Base-by-base conservation (phyloP, 2,888 invertebrate genomes). In the Meghimatium bilineatum region DNA sequence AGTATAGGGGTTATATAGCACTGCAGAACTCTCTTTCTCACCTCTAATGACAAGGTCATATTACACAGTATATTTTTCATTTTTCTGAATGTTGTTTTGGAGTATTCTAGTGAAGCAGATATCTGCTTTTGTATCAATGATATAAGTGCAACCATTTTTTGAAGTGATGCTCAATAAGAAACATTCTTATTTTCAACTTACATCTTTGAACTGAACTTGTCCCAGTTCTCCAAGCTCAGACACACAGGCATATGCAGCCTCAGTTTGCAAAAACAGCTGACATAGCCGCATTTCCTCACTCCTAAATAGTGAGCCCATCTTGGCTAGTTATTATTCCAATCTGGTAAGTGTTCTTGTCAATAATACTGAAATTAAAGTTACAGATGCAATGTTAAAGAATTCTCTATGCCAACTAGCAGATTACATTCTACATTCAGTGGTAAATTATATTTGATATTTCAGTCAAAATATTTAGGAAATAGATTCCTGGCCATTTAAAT, bases 281-380 rank as follows among this genome's bases (percentile, higher is more conserved):
- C 98, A 98, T 94, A 99, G 95, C 93, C 97, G 97, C 99, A 99
- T 99, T 95, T 98, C 98, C 94, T 99, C 98, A 95, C 98, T 98
- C 90, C 98, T 96, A 94, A 98, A 99, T 93, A 99, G 95, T 93
- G 97, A 89, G 91, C 93, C 93, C 86, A 87, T 92, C 85, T 23
- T 82, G 34, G 63, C 36, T 52, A 38, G 2, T 26, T 36, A 2
- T 77, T 78, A 86, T 84, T 56, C 23, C 56, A 56, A 56, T 23
- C 26, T 85, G 67, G 32, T 85, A 86, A 67, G 88, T 85, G 77
- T 87, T 88, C 26, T 56, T 2, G 56, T 56, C 3, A 56, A 17
- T 26, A 56, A 56, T 12, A 3, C 56, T 56, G 56, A 56, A 56
- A 56, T 56, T 56, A 17, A 23, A 8, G 44, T n/a, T n/a, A n/a